Base-by-base conservation (phyloP, 2,113 vertebrate genomes). In the Mormyrus iriodes region DNA sequence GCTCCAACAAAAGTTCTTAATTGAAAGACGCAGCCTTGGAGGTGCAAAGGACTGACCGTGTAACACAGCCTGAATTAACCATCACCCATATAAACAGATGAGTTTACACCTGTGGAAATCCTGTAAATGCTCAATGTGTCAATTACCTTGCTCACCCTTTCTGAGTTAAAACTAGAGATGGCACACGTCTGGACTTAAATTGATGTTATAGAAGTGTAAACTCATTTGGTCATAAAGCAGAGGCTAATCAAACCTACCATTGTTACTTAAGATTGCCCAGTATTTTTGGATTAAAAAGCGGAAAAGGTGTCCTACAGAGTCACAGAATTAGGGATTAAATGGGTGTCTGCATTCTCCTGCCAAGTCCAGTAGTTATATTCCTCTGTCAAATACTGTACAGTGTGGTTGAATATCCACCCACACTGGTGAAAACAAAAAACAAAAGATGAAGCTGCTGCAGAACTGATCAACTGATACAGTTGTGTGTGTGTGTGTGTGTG, bases 301-400 rank as follows among this genome's bases (percentile, higher is more conserved):
- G 12, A 31, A 69, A 69, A 10, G 61, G n/a, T 69, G 61, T 10
- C n/a, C 27, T 4, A 69, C n/a, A 31, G 61, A 69, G 10, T 69
- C 10, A 31, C 27, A 69, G 12, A 31, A 69, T 69, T 31, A 27
- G 27, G 61, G 27, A 10, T 69, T 31, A 69, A 82, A 82, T 82
- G 39, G 19, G 39, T 44, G 93, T 92, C 94, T 94, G 92, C 90
- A 90, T 35, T 90, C 90, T 87, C 58, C 89, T 92, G 92, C 88
- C 92, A 51, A 88, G 53, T 85, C 42, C 58, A 44, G 58, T 65
- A n/a, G 51, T 86, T 86, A 10, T 21, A 73, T 42, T 48, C 13
- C 31, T 46, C 21, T 27, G 17, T 61, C 42, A 46, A 27, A 65
- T 58, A 51, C 19, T 46, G 79, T 42, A 86, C 42, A 31, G 51